These are phyloP conservation scores for Leptogaster cylindrica DNA, from an alignment of 2,888 invertebrate species.

Conservation along the genomic window DNA sequence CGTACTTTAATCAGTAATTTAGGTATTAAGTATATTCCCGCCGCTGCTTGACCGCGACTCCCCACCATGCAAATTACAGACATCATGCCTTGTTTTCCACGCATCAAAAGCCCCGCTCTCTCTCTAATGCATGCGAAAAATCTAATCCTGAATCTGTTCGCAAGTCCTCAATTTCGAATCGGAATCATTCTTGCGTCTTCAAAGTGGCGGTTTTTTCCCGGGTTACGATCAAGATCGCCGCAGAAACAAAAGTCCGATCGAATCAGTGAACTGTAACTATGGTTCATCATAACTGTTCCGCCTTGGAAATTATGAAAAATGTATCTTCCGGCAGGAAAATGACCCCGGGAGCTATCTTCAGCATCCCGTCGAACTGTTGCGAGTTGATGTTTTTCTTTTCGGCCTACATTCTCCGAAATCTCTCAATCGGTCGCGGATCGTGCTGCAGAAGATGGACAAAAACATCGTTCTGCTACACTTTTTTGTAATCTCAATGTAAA, in stretches of 20 bases:
- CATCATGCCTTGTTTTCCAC: too few species aligned
- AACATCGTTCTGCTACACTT: background rate
- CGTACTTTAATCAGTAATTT: too few species aligned
- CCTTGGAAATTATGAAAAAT: slow-evolving; percentile 3
- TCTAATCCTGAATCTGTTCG: too few species aligned
- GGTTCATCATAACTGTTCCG: slow-evolving; percentile 13
- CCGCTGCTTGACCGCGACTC: too few species aligned
- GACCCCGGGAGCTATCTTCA: slow-evolving; percentile 1
- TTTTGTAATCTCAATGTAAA: slow-evolving; percentile 5
- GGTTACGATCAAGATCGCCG: background rate
- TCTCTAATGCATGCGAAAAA: too few species aligned
- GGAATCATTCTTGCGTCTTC: too few species aligned
- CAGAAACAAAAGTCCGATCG: slow-evolving; percentile 9
- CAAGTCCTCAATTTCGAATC: too few species aligned
- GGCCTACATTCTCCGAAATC: background rate
- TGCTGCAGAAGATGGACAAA: background rate
- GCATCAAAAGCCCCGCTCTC: too few species aligned
- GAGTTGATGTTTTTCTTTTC: background rate
- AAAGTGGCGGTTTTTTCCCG: slow-evolving; percentile 3
- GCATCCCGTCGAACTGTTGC: background rate
- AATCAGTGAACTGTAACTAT: slow-evolving; percentile 12
- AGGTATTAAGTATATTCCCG: too few species aligned
- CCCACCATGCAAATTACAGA: too few species aligned
- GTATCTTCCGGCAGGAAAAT: background rate
- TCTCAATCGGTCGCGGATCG: slow-evolving; percentile 1